phyloP scores from a whole-genome alignment of 1,140 invertebrate species.

The Calliopsis andreniformis region DNA sequence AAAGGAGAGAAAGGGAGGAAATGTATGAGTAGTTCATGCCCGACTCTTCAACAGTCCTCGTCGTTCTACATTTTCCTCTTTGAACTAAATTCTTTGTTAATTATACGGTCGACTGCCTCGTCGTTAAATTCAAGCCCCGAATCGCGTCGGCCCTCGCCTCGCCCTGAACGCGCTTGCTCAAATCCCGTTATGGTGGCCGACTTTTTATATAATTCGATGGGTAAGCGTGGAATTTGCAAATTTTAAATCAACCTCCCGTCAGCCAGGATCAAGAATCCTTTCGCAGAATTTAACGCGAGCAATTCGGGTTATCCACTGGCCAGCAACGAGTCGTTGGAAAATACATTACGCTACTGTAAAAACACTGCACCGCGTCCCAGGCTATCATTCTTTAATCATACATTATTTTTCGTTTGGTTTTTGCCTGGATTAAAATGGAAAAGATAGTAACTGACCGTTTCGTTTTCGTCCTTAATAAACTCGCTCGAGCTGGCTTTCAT shows the following conservation, averaged over 20 bases:
- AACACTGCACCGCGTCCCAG: background rate
- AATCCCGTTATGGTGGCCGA: constrained; percentile 19
- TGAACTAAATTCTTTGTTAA: constrained; percentile 58
- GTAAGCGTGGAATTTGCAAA: background rate
- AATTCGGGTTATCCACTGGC: background rate
- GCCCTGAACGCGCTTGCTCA: constrained; percentile 3
- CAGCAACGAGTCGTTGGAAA: background rate
- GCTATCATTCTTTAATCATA: background rate
- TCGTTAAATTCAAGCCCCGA: constrained; percentile 49
- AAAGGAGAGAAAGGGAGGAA: constrained; percentile 30
- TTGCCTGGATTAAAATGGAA: background rate
- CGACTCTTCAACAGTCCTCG: constrained; percentile 35
- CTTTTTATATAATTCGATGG: constrained; percentile 13
- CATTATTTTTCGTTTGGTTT: background rate
- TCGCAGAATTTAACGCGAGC: background rate
- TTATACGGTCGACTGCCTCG: constrained; percentile 49
- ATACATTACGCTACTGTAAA: background rate
- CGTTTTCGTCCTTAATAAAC: constrained; percentile 2
- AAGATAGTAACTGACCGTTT: background rate
- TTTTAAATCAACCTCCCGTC: constrained; percentile 5
- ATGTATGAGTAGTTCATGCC: constrained; percentile 38
- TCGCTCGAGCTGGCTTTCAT: background rate
- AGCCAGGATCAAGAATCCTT: background rate
- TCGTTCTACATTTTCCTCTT: constrained; percentile 47
- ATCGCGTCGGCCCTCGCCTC: constrained; percentile 14